Conservation (phyloP, 1,140 invertebrate genomes). For the Drosophila asahinai region DNA sequence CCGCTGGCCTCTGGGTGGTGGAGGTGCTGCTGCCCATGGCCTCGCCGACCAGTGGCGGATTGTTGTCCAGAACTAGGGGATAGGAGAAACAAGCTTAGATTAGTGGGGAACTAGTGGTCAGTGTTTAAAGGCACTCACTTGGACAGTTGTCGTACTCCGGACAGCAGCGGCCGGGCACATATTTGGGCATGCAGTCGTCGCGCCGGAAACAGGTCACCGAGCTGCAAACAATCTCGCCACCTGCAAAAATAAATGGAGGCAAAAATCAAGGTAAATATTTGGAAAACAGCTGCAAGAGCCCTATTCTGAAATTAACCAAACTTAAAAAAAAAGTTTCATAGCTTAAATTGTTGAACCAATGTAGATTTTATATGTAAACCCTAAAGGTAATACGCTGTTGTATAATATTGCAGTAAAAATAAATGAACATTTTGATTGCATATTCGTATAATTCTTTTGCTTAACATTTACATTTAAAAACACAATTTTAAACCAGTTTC, state of each 20-base stretch:
- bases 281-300: not conserved
- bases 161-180: conserved; percentile 90
- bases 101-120: conserved; percentile 1
- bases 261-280: not conserved
- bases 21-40: conserved; percentile 28
- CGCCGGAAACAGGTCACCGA: conserved; percentile 90
- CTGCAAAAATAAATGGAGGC: conserved; percentile 51
- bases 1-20: conserved; percentile 41
- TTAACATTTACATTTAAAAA: no score
- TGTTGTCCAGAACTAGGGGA: conserved; percentile 67
- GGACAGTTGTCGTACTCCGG: conserved; percentile 93
- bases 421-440: not conserved
- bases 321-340: no score
- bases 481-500: no score
- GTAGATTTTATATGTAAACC: not conserved
- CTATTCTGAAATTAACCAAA: not conserved
- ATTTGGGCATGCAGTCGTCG: conserved; percentile 89
- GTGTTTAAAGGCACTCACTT: conserved; percentile 85
- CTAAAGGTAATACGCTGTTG: no score
- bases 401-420: not conserved
- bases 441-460: no score
- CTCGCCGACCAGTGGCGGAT: conserved; percentile 59
- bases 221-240: conserved; percentile 91
- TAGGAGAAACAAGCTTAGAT: not conserved
- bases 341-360: not conserved